These are phyloP conservation scores for Leptobrachium ailaonicum DNA, from an alignment of 2,113 vertebrate genomes.

Conservation along the genomic window DNA sequence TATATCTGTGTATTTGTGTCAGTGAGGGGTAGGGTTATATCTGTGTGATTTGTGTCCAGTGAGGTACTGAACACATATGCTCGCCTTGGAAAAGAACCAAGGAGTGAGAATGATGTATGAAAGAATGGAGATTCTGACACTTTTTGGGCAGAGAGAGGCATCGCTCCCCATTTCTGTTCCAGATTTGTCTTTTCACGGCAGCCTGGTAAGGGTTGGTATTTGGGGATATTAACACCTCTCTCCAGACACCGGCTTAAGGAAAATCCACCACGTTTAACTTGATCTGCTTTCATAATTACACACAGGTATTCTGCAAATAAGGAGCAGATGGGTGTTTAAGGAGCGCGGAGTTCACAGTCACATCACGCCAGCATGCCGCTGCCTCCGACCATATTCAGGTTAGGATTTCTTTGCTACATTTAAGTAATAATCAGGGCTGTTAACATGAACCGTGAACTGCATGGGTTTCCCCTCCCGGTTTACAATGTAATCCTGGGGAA, in stretches of 20 bases:
- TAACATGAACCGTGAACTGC: too few species aligned
- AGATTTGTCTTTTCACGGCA: neutral
- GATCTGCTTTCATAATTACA: slow-evolving; percentile 2
- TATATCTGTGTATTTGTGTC: too few species aligned
- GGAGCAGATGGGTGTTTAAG: slow-evolving; percentile 5
- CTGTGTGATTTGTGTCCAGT: too few species aligned
- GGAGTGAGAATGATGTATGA: neutral
- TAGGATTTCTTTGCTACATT: too few species aligned
- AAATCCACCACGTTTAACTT: slow-evolving; percentile 1
- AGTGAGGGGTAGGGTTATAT: too few species aligned
- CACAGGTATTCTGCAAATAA: slow-evolving; percentile 10
- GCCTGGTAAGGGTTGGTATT: neutral
- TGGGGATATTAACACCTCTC: neutral
- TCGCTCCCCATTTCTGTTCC: neutral
- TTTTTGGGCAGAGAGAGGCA: neutral
- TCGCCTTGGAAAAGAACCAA: too few species aligned
- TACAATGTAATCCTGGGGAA: too few species aligned
- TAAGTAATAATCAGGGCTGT: too few species aligned
- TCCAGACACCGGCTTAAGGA: neutral
- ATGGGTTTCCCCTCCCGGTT: too few species aligned
- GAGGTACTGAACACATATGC: too few species aligned
- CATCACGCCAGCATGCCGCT: neutral
- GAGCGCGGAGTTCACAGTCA: slow-evolving; percentile 1
- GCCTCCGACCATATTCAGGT: neutral
- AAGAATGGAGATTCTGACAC: neutral